Conservation (phyloP, 2,888 invertebrate species). For the Antheraea yamamai region DNA sequence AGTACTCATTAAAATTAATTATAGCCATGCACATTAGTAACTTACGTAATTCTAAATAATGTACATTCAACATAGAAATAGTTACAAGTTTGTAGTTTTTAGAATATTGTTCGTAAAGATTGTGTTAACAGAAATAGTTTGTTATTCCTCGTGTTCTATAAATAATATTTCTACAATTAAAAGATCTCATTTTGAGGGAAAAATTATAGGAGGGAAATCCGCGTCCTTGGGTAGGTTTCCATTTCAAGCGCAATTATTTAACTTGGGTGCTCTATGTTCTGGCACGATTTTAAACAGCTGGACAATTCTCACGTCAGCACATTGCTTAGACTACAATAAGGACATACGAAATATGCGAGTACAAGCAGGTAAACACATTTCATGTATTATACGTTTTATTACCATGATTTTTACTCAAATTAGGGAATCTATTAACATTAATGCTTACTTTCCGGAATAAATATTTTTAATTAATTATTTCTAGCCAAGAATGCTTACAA, state of each 20-base stretch:
- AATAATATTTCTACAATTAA: slow-evolving; percentile 1
- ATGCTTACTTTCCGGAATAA: too few relatives aligned
- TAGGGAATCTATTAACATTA: too few relatives aligned
- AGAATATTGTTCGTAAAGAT: not conserved
- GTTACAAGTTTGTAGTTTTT: not conserved
- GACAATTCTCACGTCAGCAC: slow-evolving; percentile 59
- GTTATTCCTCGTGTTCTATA: not conserved
- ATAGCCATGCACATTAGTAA: not conserved
- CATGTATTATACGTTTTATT: slow-evolving; percentile 12
- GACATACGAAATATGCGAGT: slow-evolving; percentile 49
- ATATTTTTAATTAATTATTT: not conserved
- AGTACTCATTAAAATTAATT: slow-evolving; percentile 1
- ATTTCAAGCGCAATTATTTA: slow-evolving; percentile 55
- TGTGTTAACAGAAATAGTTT: not conserved
- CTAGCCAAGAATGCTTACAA: not conserved
- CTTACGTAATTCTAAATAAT: not conserved
- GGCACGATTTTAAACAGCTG: slow-evolving; percentile 60
- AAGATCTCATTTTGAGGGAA: slow-evolving; percentile 25
- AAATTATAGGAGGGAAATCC: slow-evolving; percentile 54
- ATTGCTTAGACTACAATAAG: slow-evolving; percentile 57
- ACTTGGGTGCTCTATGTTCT: slow-evolving; percentile 55
- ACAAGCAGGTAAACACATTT: slow-evolving; percentile 52
- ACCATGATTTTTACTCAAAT: not conserved
- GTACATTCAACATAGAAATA: not conserved
- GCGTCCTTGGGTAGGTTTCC: slow-evolving; percentile 49